A percentile compares a stretch with the other conserved stretches of the same genome.
Evolutionary conservation across 1,140 invertebrate species (phyloP).

Genomic region (Drosophila funebris): DNA sequence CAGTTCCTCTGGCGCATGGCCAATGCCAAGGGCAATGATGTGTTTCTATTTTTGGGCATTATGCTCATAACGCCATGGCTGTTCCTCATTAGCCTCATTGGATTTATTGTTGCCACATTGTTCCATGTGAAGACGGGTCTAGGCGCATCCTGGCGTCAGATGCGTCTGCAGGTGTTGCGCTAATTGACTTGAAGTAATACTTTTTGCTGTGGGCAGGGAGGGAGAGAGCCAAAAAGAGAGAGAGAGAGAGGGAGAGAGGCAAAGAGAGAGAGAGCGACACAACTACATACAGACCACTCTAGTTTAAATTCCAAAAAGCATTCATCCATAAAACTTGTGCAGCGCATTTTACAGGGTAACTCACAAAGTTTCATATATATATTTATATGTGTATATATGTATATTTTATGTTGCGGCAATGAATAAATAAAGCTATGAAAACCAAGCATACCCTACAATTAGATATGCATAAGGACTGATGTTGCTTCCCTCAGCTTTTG

Average conservation of each 20-base stretch:
- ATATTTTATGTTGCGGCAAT: slow-evolving; percentile 28
- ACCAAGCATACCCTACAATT: no score
- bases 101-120: slow-evolving; percentile 37
- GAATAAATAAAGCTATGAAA: slow-evolving; percentile 14
- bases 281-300: not conserved
- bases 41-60: slow-evolving; percentile 47
- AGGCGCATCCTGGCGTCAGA: not conserved
- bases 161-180: not conserved
- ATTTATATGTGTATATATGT: not conserved
- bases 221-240: not conserved
- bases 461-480: no score
- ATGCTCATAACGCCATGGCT: slow-evolving; percentile 59
- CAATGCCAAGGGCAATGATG: slow-evolving; percentile 58
- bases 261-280: not conserved
- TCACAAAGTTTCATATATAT: not conserved
- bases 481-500: no score
- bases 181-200: not conserved
- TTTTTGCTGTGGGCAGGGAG: not conserved
- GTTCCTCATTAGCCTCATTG: slow-evolving; percentile 51
- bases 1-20: slow-evolving; percentile 61
- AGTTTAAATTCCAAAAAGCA: slow-evolving; percentile 34
- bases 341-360: slow-evolving; percentile 5
- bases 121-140: slow-evolving; percentile 18
- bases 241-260: not conserved
- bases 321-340: slow-evolving; percentile 1